Evolutionary conservation across 2,797 vertebrate species (phyloP).

Genomic region (Cyclura pinguis): DNA sequence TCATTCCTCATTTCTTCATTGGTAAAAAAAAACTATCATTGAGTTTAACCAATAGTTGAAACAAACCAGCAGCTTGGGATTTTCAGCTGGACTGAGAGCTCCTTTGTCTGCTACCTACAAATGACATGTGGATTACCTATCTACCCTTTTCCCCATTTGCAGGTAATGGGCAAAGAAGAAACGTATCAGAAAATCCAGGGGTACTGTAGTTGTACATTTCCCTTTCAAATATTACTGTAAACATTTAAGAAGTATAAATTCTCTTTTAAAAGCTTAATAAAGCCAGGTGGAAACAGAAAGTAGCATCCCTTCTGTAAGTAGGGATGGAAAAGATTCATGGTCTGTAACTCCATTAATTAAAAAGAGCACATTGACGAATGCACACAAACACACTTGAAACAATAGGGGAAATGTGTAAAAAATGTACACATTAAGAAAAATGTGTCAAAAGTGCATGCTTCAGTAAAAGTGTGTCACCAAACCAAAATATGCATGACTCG

Average conservation of each 20-base stretch:
- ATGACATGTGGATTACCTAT: background rate
- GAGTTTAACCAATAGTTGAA: background rate
- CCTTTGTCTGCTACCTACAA: background rate
- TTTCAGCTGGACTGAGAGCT: background rate
- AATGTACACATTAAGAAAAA: background rate
- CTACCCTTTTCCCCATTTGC: background rate
- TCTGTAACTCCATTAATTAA: background rate
- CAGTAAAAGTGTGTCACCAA: background rate
- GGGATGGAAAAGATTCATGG: background rate
- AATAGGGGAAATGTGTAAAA: background rate
- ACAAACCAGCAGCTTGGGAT: background rate
- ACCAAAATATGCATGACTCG: no score
- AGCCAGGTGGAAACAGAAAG: background rate
- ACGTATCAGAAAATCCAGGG: background rate
- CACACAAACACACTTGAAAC: background rate
- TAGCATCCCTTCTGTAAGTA: background rate
- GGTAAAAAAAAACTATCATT: background rate
- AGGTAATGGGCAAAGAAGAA: background rate
- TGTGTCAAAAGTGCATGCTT: background rate
- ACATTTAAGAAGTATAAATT: background rate
- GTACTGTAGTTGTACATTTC: background rate
- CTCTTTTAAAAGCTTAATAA: background rate
- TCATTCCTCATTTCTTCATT: background rate
- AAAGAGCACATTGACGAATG: background rate
- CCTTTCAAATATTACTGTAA: background rate